Evolutionary conservation across 2,888 invertebrate species (phyloP).

Genomic region (Drosophila vallismaia): DNA sequence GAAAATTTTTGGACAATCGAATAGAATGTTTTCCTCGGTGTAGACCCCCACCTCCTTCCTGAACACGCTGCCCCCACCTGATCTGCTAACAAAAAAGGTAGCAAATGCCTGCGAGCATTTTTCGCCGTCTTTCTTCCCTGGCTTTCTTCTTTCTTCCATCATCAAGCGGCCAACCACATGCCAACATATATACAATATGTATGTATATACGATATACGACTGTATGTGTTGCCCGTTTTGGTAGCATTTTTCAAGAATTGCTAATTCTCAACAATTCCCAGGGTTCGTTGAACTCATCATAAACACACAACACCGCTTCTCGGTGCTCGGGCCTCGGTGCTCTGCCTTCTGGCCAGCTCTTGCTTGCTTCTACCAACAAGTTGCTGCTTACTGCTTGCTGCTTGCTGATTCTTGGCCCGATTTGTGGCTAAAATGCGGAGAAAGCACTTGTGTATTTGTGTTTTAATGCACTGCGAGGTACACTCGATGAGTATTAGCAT

Average conservation of each 20-base stretch:
- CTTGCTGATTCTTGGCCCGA: slow-evolving; percentile 72
- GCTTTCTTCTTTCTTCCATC: slow-evolving; percentile 66
- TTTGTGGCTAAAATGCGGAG: slow-evolving; percentile 65
- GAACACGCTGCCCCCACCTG: slow-evolving; percentile 47
- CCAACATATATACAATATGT: slow-evolving; percentile 30
- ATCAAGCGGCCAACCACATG: slow-evolving; percentile 23
- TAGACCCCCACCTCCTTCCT: slow-evolving; percentile 4
- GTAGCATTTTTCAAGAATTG: slow-evolving; percentile 80
- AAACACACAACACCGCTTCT: slow-evolving; percentile 52
- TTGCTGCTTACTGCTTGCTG: slow-evolving; percentile 24
- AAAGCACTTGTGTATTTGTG: slow-evolving; percentile 70
- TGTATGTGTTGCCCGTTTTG: slow-evolving; percentile 72
- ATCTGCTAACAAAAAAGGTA: slow-evolving; percentile 45
- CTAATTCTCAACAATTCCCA: slow-evolving; percentile 80
- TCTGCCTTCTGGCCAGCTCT: slow-evolving; percentile 16
- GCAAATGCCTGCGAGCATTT: slow-evolving; percentile 69
- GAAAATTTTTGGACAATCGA: background rate
- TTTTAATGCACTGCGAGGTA: slow-evolving; percentile 46
- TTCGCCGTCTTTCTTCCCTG: slow-evolving; percentile 48
- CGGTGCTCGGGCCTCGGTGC: slow-evolving; percentile 23
- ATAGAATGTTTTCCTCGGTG: slow-evolving; percentile 32
- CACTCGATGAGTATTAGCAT: slow-evolving; percentile 33
- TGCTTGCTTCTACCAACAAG: too few relatives aligned
- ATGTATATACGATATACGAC: slow-evolving; percentile 32
- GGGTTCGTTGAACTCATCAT: slow-evolving; percentile 77